Percentiles rank a stretch among this genome's conserved stretches.
These are phyloP conservation scores for Actinia tenebrosa DNA, from an alignment of 64 coral and sea anemone species.

Conservation along the genomic window DNA sequence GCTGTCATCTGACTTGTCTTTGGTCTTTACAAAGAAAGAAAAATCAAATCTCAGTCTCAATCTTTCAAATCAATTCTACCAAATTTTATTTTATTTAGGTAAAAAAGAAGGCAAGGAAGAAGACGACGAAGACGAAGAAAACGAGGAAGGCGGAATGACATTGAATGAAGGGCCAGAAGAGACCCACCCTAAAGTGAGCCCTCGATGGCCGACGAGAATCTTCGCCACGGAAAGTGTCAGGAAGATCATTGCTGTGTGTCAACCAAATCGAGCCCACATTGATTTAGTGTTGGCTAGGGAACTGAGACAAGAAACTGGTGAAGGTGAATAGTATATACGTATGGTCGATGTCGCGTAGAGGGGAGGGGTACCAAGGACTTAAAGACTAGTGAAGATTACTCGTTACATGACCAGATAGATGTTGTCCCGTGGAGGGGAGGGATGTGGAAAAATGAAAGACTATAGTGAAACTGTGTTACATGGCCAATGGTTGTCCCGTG, in stretches of 20 bases:
- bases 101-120: neutral
- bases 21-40: too few relatives aligned
- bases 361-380: too few relatives aligned
- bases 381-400: too few relatives aligned
- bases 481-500: too few relatives aligned
- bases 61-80: too few relatives aligned
- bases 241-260: conserved; percentile 90
- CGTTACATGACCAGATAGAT: too few relatives aligned
- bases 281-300: conserved; percentile 73
- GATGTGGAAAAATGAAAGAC: too few relatives aligned
- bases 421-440: too few relatives aligned
- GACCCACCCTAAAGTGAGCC: conserved; percentile 93
- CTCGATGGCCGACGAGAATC: conserved; percentile 92
- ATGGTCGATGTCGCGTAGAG: too few relatives aligned
- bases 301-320: conserved; percentile 62
- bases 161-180: conserved; percentile 44
- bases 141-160: conserved; percentile 4
- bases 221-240: conserved; percentile 91
- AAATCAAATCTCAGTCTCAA: too few relatives aligned
- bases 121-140: neutral
- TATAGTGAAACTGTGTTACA: too few relatives aligned
- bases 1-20: too few relatives aligned
- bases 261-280: conserved; percentile 82
- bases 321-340: conserved; percentile 31
- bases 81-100: neutral